Percentiles rank a stretch among this genome's conserved stretches.
Evolutionary conservation across 1,140 invertebrate species (phyloP).

Genomic region (Bombus terrestris): DNA sequence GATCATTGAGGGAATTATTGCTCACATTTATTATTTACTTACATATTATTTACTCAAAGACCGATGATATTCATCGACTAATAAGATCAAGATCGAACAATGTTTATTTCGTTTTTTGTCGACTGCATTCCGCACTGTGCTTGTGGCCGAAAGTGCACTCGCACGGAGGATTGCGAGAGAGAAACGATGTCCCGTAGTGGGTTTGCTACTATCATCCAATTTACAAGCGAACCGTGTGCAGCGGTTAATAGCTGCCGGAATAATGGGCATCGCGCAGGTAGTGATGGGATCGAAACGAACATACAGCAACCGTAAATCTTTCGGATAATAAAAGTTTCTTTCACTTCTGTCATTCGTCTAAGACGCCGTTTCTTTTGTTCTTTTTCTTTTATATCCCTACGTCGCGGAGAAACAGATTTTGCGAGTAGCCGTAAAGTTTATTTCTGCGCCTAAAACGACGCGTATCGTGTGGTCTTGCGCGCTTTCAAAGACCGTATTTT

Average conservation of each 20-base stretch:
- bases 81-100: no score
- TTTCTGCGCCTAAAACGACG: neutral
- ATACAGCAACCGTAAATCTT: no score
- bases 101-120: no score
- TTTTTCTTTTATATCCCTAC: no score
- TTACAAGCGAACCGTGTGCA: slow-evolving; percentile 54
- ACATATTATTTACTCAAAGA: no score
- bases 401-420: neutral
- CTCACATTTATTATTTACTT: no score
- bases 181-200: slow-evolving; percentile 47
- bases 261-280: slow-evolving; percentile 30
- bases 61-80: no score
- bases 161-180: slow-evolving; percentile 23
- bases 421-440: slow-evolving; percentile 14
- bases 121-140: neutral
- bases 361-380: neutral
- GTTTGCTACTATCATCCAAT: slow-evolving; percentile 57
- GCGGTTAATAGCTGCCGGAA: slow-evolving; percentile 39
- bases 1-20: no score
- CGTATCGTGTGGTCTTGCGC: neutral
- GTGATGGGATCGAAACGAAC: slow-evolving; percentile 32
- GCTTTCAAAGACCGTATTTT: neutral
- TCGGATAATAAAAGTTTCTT: neutral
- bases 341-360: neutral
- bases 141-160: slow-evolving; percentile 35